These are phyloP conservation scores for Bovichtus variegatus DNA, from an alignment of 2,797 vertebrate species.

Conservation along the genomic window DNA sequence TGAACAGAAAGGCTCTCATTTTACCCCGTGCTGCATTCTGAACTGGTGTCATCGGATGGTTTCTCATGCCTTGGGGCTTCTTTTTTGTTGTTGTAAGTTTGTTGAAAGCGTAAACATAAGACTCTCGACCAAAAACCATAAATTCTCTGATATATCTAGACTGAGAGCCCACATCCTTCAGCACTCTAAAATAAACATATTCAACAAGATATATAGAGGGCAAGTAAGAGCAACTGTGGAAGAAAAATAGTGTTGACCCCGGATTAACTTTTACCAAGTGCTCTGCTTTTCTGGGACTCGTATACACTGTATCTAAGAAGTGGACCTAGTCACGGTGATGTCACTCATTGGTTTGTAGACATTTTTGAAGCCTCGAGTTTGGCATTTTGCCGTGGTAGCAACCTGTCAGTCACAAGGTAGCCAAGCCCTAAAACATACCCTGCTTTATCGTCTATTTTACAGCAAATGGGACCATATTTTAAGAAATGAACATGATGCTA, in stretches of 20 bases:
- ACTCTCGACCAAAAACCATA: constrained; percentile 15
- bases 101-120: constrained; percentile 34
- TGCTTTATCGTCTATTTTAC: accelerated
- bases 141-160: constrained; percentile 18
- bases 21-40: neutral
- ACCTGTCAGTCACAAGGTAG: too few species aligned
- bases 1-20: constrained; percentile 29
- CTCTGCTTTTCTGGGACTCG: too few species aligned
- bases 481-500: too few species aligned
- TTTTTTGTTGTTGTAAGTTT: constrained; percentile 6
- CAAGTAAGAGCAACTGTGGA: neutral
- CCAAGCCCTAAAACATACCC: too few species aligned
- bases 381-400: neutral
- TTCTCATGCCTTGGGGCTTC: constrained; percentile 18
- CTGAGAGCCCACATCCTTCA: constrained; percentile 25
- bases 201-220: neutral
- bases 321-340: neutral
- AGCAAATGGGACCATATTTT: too few species aligned
- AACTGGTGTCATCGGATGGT: constrained; percentile 6
- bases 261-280: neutral
- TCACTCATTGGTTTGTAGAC: neutral
- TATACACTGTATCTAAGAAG: too few species aligned
- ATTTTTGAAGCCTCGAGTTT: too few species aligned
- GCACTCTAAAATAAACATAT: constrained; percentile 18
- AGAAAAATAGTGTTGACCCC: neutral